Base-by-base conservation (phyloP, 2,113 vertebrate species). In the Physeter macrocephalus region DNA sequence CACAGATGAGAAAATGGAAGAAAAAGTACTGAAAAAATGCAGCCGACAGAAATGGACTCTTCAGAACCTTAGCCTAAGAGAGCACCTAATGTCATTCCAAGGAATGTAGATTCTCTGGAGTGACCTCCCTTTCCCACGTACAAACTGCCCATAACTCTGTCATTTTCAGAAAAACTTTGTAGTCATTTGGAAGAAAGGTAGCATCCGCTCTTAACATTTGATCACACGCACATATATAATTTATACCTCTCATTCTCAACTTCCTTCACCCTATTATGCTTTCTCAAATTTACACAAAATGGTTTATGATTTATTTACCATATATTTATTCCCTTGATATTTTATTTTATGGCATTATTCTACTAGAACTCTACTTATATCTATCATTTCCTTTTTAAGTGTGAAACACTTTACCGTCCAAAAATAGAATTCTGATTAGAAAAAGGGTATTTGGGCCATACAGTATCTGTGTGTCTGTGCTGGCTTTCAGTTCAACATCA, bases 1-100 rank as follows among this genome's bases (percentile, higher is more conserved):
- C 88, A 97, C 18, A 98, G 94, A 78, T 8, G 82, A 91, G 91
- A 93, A 98, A 97, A 97, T 2, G 94, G 94, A 95, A 98, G 92
- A 57, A 94, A 98, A 98, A 95, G 96, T 29, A 95, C 3, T 67
- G 93, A 92, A 66, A 75, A 97, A 93, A 86, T 71, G 25, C 96
- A 93, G 67, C 74, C 5, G 1, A 72, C 11, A 20, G 8, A 87
- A 95, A 81, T 74, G 86, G 67, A 87, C 20, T 74, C 80, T 67
- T 91, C 43, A 84, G 59, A 94, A 46, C 39, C 83, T 80, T 49
- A 67, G 86, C 39, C 61, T 39, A 27, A 21, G 27, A 74, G 14
- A 85, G 52, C 18, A 46, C 20, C 57, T 54, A 10, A 21, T 6
- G 67, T 74, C 77, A 41, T 29, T 77, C 39, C 8, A 59, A 43